Conservation (phyloP, 2,888 invertebrate species). For the Auanema freiburgensis region DNA sequence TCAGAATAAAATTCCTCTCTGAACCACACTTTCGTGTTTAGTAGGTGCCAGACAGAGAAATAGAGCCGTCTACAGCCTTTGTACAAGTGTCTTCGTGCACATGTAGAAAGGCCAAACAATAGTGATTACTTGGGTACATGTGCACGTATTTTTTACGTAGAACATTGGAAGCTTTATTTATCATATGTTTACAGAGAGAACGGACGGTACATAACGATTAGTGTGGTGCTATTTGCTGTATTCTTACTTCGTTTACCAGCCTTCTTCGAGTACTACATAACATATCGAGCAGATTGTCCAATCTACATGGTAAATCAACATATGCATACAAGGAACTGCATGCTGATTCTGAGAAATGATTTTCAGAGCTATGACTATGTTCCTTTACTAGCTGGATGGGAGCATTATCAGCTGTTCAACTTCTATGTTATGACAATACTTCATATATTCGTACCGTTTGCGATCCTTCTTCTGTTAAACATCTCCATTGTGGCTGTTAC, state of each 20-base stretch:
- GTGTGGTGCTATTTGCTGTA: conserved; percentile 28
- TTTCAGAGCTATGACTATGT: conserved; percentile 48
- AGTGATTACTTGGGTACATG: neutral
- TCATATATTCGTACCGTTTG: conserved; percentile 51
- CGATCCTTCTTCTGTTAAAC: conserved; percentile 44
- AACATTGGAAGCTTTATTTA: neutral
- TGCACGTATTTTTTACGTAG: neutral
- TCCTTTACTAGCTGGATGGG: conserved; percentile 41
- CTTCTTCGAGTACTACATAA: conserved; percentile 54
- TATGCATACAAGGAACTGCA: too few relatives aligned
- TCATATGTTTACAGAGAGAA: conserved; percentile 30
- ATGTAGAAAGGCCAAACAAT: too few relatives aligned
- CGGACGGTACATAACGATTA: conserved; percentile 43
- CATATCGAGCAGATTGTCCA: conserved; percentile 44
- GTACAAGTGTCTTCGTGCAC: too few relatives aligned
- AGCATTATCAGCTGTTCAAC: conserved; percentile 52
- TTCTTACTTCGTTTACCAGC: conserved; percentile 46
- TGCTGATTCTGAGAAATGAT: neutral
- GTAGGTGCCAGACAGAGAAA: too few relatives aligned
- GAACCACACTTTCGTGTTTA: too few relatives aligned
- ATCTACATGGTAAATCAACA: conserved; percentile 31
- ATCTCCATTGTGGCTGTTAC: conserved; percentile 53
- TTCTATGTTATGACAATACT: conserved; percentile 54
- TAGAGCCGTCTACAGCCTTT: too few relatives aligned
- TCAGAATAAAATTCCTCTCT: too few relatives aligned